phyloP scores from a whole-genome alignment of 2,797 vertebrate species.

The Enteromius afrohamiltoni region DNA sequence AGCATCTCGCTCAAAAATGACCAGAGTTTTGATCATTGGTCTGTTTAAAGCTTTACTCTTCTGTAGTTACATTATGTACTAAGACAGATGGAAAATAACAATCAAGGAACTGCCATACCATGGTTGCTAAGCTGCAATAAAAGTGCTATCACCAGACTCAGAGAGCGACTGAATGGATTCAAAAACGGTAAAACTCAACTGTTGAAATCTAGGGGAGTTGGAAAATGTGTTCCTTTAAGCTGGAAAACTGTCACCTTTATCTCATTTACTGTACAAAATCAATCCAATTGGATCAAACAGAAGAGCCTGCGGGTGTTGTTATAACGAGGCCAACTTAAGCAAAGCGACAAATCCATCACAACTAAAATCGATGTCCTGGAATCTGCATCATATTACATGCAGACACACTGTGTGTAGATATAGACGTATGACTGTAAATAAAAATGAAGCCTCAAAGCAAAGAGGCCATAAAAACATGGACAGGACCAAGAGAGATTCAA shows the following conservation, averaged over 20 bases:
- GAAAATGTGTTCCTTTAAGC: not conserved
- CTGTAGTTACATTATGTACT: too few species aligned
- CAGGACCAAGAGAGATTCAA: not conserved
- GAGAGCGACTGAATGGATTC: too few species aligned
- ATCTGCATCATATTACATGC: not conserved
- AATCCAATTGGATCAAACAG: not conserved
- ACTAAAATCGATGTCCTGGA: not conserved
- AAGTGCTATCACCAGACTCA: too few species aligned
- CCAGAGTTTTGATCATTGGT: too few species aligned
- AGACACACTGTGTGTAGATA: not conserved
- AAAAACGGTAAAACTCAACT: too few species aligned
- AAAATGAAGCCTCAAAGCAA: conserved; percentile 4
- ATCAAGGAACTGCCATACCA: too few species aligned
- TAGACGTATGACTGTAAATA: not conserved
- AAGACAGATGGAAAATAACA: too few species aligned
- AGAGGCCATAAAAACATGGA: not conserved
- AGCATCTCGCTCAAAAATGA: too few species aligned
- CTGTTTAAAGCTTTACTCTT: too few species aligned
- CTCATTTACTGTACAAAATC: not conserved
- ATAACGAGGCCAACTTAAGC: not conserved
- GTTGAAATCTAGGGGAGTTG: too few species aligned
- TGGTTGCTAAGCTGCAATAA: too few species aligned
- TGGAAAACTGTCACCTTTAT: not conserved
- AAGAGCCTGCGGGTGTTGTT: not conserved
- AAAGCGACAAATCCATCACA: conserved; percentile 2